Evolutionary conservation across 2,797 vertebrate species (phyloP).

Genomic region (Macropodus opercularis): DNA sequence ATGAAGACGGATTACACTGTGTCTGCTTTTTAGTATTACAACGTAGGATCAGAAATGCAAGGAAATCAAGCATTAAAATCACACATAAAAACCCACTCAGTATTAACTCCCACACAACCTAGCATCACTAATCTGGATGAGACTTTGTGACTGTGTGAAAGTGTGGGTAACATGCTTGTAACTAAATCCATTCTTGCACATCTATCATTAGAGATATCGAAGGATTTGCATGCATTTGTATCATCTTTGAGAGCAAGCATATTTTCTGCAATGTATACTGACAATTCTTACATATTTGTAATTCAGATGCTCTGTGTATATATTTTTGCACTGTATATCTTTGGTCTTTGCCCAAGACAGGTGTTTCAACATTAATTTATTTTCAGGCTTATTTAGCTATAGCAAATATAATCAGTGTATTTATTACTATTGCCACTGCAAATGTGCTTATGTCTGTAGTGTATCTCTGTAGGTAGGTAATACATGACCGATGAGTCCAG

Average conservation of each 20-base stretch:
- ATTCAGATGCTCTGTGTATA: slow-evolving; percentile 2
- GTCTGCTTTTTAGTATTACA: not conserved
- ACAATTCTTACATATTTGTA: not conserved
- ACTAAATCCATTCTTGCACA: not conserved
- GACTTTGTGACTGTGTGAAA: not conserved
- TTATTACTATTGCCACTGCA: slow-evolving; percentile 27
- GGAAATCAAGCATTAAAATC: not conserved
- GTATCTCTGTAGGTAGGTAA: not conserved
- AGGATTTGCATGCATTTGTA: not conserved
- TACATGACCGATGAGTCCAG: slow-evolving; percentile 4
- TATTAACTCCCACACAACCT: not conserved
- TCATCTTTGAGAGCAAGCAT: not conserved
- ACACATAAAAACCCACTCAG: not conserved
- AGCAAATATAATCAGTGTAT: slow-evolving; percentile 38
- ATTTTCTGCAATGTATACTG: not conserved
- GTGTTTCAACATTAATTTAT: slow-evolving; percentile 38
- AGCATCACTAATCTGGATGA: not conserved
- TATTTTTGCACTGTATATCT: not conserved
- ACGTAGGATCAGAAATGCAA: not conserved
- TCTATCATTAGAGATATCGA: not conserved
- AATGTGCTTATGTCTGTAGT: not conserved
- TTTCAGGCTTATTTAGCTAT: slow-evolving; percentile 32
- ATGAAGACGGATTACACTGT: not conserved
- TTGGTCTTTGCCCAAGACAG: slow-evolving; percentile 27
- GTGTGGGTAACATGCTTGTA: not conserved